Evolutionary conservation across 1,140 invertebrate genomes (phyloP).

Genomic region (Copidosoma floridanum): DNA sequence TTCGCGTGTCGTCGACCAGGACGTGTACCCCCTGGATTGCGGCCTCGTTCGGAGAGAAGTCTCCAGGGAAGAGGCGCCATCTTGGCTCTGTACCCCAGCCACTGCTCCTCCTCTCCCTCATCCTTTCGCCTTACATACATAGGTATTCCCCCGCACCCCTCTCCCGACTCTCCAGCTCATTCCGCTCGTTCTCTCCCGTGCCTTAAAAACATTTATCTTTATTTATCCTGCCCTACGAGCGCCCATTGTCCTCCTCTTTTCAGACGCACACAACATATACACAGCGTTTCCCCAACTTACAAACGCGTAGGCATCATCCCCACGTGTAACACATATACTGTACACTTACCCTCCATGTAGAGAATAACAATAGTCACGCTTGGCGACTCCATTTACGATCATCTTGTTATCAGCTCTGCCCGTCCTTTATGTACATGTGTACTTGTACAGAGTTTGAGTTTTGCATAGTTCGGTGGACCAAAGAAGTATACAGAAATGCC

Average conservation of each 20-base stretch:
- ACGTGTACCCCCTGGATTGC: constrained; percentile 51
- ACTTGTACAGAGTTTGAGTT: not conserved
- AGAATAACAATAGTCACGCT: no score
- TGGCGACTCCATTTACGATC: no score
- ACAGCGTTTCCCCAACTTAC: no score
- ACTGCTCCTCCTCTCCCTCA: constrained; percentile 14
- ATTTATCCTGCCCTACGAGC: constrained; percentile 9
- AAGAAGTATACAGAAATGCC: no score
- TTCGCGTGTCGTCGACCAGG: constrained; percentile 39
- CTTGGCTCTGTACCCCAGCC: constrained; percentile 32
- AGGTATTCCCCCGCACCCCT: constrained; percentile 3
- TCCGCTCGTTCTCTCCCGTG: constrained; percentile 5
- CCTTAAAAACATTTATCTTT: constrained; percentile 10
- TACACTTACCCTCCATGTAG: no score
- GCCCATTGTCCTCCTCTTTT: not conserved
- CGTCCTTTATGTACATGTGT: not conserved
- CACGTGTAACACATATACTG: no score
- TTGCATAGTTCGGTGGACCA: no score
- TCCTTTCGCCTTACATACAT: constrained; percentile 5
- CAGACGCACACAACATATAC: no score
- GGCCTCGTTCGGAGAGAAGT: constrained; percentile 46
- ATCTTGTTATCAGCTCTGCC: no score
- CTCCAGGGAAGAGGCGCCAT: constrained; percentile 48
- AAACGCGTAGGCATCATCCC: no score
- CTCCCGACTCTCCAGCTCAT: not conserved